These are phyloP conservation scores for Troides helena DNA, from an alignment of 2,888 invertebrate species.

Conservation along the genomic window DNA sequence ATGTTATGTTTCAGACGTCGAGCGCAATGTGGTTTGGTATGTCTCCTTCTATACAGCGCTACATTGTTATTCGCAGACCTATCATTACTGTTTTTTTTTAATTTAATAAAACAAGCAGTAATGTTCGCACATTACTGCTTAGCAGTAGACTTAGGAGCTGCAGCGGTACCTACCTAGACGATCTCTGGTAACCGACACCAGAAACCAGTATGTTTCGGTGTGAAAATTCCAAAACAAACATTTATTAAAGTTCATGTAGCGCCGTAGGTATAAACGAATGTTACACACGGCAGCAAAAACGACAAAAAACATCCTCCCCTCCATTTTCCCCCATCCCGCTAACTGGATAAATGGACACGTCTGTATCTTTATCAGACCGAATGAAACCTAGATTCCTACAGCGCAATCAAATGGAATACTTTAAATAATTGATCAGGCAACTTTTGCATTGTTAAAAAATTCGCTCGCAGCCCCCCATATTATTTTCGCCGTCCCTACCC, in stretches of 20 bases:
- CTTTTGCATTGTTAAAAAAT: conserved; percentile 69
- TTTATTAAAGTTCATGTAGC: neutral
- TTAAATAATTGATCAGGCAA: conserved; percentile 63
- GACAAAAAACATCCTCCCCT: neutral
- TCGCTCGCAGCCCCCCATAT: conserved; percentile 49
- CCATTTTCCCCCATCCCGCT: neutral
- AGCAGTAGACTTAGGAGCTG: too few relatives aligned
- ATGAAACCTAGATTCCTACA: conserved; percentile 32
- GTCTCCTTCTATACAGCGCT: too few relatives aligned
- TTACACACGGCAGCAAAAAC: neutral
- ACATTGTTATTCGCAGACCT: too few relatives aligned
- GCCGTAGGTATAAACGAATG: neutral
- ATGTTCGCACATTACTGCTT: too few relatives aligned
- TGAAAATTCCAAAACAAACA: neutral
- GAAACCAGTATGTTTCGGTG: too few relatives aligned
- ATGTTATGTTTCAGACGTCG: too few relatives aligned
- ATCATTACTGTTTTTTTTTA: too few relatives aligned
- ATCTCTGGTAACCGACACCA: too few relatives aligned
- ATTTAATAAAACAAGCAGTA: too few relatives aligned
- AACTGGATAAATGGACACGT: conserved; percentile 15
- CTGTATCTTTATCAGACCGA: conserved; percentile 24
- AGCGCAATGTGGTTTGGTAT: too few relatives aligned
- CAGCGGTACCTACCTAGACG: too few relatives aligned
- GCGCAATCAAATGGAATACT: conserved; percentile 47
- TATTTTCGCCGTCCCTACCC: conserved; percentile 65